These are phyloP conservation scores for Psilopsiagon aurifrons DNA, from an alignment of 2,113 vertebrate genomes.

Conservation along the genomic window DNA sequence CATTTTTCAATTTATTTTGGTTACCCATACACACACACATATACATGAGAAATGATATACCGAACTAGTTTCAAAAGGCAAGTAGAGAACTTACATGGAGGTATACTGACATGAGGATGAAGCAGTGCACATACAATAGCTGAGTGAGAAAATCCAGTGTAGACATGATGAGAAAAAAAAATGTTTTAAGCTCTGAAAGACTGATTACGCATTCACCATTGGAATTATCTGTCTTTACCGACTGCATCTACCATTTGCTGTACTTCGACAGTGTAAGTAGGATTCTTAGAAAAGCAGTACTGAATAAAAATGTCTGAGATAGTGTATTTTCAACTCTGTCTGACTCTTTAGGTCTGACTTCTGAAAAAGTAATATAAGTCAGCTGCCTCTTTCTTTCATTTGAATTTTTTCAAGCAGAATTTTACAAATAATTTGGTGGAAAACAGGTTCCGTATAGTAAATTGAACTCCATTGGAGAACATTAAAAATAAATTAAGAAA, in stretches of 20 bases:
- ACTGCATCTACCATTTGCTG: neutral
- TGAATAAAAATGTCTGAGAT: neutral
- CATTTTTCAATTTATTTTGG: neutral
- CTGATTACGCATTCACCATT: neutral
- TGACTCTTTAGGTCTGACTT: neutral
- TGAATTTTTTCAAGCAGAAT: neutral
- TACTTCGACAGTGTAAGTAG: neutral
- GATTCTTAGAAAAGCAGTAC: neutral
- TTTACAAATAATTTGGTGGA: neutral
- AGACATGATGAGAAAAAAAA: neutral
- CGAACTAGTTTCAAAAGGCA: conserved; percentile 23
- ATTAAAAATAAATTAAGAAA: conserved; percentile 41
- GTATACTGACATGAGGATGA: neutral
- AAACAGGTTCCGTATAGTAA: neutral
- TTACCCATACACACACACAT: neutral
- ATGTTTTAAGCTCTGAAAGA: neutral
- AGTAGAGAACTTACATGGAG: conserved; percentile 45
- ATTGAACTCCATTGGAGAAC: neutral
- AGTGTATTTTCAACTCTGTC: neutral
- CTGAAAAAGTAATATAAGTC: conserved; percentile 8
- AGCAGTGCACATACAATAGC: conserved; percentile 37
- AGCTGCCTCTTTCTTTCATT: neutral
- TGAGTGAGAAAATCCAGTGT: neutral
- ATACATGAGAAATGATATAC: neutral
- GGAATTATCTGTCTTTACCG: neutral